Evolutionary conservation across 2,888 invertebrate genomes (phyloP).

Genomic region (Neocrepidodera transversa): DNA sequence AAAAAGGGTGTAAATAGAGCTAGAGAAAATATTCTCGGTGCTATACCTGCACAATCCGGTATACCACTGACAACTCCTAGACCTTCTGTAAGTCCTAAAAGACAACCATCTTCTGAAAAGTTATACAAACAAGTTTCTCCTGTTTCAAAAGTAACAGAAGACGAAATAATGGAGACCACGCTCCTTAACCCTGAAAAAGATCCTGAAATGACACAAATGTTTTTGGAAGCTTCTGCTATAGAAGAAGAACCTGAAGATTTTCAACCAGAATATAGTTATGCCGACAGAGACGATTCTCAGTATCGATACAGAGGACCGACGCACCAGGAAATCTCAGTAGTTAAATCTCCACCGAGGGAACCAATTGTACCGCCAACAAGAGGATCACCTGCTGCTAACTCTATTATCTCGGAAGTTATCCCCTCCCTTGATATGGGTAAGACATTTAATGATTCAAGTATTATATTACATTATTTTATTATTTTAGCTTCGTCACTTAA

Average conservation of each 20-base stretch:
- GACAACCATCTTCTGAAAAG: slow-evolving; percentile 34
- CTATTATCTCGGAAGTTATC: slow-evolving; percentile 18
- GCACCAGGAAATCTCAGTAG: no score
- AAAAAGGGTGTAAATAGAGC: slow-evolving; percentile 4
- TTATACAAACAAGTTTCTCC: slow-evolving; percentile 25
- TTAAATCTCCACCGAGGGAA: neutral
- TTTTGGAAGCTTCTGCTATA: slow-evolving; percentile 17
- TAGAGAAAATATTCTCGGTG: neutral
- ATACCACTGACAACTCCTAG: slow-evolving; percentile 44
- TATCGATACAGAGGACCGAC: no score
- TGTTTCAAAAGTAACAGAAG: neutral
- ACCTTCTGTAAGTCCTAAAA: slow-evolving; percentile 38
- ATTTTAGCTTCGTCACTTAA: no score
- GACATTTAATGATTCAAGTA: no score
- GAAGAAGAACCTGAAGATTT: neutral
- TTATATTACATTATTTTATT: no score
- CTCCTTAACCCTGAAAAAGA: slow-evolving; percentile 4
- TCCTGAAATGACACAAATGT: slow-evolving; percentile 15
- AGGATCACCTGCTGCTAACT: slow-evolving; percentile 29
- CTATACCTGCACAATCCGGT: slow-evolving; percentile 35
- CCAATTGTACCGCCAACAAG: slow-evolving; percentile 16
- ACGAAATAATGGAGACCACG: neutral
- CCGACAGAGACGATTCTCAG: no score
- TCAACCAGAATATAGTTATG: no score
- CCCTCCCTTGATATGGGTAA: neutral